Base-by-base conservation (phyloP, 2,888 invertebrate genomes). In the Gastracanthus pulcherrimus region DNA sequence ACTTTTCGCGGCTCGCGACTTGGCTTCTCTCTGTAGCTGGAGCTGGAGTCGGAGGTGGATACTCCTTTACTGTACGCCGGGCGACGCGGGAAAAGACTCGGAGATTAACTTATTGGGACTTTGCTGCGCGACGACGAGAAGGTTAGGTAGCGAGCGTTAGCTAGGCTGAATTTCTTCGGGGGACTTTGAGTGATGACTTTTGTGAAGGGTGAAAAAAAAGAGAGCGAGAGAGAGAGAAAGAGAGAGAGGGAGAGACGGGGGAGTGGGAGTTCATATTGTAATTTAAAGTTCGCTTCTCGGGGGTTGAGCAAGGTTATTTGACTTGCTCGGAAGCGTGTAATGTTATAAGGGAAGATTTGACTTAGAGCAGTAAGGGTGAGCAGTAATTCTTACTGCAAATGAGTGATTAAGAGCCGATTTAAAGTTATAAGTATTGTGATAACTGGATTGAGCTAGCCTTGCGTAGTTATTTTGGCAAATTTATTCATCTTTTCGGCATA, bases 71-170 rank as follows among this genome's bases (percentile, higher is more conserved):
- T 38, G 31, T 48, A 55, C n/a, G n/a, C n/a, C n/a, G n/a, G n/a
- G 36, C 62, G 48, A 41, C 74, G n/a, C 58, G 29, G 62, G 31
- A 79, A 79, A 79, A 60, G 75, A 62, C 69, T 62, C 55, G 51
- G 51, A 51, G 75, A 80, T 80, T 80, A 80, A 80, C 69, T 75
- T 75, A 80, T 80, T 75, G 60, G 66, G 74, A 66, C 66, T 79
- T 79, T 79, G 29, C 26, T n/a, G n/a, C n/a, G n/a, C n/a, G n/a
- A n/a, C n/a, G n/a, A n/a, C n/a, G 48, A 48, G n/a, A n/a, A 6
- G n/a, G 48, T 0, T n/a, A n/a, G 48, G 19, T n/a, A 48, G 48
- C 16, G 48, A 48, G 48, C 6, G 13, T 16, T n/a, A n/a, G n/a
- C n/a, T n/a, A n/a, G 38, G 45, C 71, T 51, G 67, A 67, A 74